Evolutionary conservation across 1,140 invertebrate genomes (phyloP).

Genomic region (Reticulitermes speratus): DNA sequence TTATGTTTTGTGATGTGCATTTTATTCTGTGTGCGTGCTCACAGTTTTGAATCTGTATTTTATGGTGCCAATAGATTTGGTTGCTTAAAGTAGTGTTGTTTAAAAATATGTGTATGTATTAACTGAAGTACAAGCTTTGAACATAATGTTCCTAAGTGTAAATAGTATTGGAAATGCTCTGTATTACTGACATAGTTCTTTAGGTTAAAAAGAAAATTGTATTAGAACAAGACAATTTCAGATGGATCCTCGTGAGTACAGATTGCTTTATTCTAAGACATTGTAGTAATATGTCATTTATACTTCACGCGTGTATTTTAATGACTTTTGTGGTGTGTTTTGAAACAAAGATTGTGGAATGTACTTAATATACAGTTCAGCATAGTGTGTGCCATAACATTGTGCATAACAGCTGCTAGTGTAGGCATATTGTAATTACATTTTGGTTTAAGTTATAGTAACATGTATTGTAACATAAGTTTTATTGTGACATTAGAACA

Average conservation of each 20-base stretch:
- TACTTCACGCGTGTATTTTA: neutral
- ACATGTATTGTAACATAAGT: neutral
- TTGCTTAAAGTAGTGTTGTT: slow-evolving; percentile 12
- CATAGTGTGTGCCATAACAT: neutral
- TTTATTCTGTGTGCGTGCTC: neutral
- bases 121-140: neutral
- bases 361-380: neutral
- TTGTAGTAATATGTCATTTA: neutral
- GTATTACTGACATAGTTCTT: neutral
- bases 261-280: neutral
- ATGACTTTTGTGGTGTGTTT: neutral
- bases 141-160: slow-evolving; percentile 10
- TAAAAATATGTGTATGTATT: neutral
- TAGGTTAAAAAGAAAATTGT: neutral
- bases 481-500: neutral
- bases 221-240: neutral
- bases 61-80: neutral
- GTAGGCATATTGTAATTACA: neutral
- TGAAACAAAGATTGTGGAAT: neutral
- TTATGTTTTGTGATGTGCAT: neutral
- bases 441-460: neutral
- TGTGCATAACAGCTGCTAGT: neutral
- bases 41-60: neutral
- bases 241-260: neutral
- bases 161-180: neutral